phyloP scores from a whole-genome alignment of 1,140 invertebrate species.

The Scaptomyza pallida region DNA sequence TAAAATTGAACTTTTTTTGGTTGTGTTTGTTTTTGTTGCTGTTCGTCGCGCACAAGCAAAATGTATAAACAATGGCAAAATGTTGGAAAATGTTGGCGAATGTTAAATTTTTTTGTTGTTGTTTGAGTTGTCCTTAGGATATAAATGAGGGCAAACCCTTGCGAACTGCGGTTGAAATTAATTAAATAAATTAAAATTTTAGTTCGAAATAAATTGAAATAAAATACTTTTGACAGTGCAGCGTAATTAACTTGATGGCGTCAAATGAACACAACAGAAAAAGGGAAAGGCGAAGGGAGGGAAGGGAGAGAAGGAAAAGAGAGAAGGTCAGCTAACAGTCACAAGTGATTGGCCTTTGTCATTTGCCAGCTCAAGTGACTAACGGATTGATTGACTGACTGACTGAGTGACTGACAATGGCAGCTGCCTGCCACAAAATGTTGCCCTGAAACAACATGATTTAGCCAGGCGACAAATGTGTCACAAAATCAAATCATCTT shows the following conservation, averaged over 20 bases:
- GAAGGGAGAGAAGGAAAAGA: conserved; percentile 11
- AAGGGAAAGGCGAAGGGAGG: background rate
- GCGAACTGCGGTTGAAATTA: conserved; percentile 44
- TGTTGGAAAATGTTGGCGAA: conserved; percentile 20
- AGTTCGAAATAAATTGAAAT: conserved; percentile 60
- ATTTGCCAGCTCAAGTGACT: conserved; percentile 51
- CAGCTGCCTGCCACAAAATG: conserved; percentile 20
- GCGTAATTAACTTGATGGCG: conserved; percentile 58
- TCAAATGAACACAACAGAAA: conserved; percentile 5
- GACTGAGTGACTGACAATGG: conserved; percentile 37
- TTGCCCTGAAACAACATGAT: conserved; percentile 3
- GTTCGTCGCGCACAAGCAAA: conserved; percentile 11
- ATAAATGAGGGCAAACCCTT: conserved; percentile 35
- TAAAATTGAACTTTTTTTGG: conserved; percentile 44
- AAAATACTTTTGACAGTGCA: conserved; percentile 59
- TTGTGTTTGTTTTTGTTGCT: background rate
- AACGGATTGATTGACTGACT: conserved; percentile 3
- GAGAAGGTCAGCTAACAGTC: conserved; percentile 46
- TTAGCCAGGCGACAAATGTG: conserved; percentile 30
- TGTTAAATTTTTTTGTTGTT: conserved; percentile 41
- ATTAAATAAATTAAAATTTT: conserved; percentile 78
- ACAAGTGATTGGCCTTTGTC: conserved; percentile 75
- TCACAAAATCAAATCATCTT: background rate
- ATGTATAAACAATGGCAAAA: conserved; percentile 49
- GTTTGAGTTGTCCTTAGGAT: conserved; percentile 21